These are phyloP conservation scores for Sebastes oblongus DNA, from an alignment of 2,797 vertebrate genomes.

Conservation along the genomic window DNA sequence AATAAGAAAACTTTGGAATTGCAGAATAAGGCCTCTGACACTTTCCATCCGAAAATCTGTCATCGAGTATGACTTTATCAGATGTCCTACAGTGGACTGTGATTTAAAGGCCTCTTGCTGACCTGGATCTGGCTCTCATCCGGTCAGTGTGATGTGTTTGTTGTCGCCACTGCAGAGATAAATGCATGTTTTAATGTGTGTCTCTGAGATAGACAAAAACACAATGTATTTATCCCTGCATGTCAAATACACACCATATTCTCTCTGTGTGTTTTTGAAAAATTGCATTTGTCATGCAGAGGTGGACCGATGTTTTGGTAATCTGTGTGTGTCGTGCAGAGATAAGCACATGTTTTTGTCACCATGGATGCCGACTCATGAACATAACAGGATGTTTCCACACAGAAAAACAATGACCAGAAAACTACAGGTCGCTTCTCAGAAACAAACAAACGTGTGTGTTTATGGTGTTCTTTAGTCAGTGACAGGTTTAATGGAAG, in stretches of 20 bases:
- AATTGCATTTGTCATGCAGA: conserved; percentile 11
- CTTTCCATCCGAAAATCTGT: neutral
- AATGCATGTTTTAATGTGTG: conserved; percentile 4
- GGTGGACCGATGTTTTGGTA: conserved; percentile 7
- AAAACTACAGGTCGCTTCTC: conserved; percentile 1
- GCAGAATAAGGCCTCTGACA: neutral
- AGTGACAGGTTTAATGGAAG: neutral
- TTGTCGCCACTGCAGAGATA: conserved; percentile 11
- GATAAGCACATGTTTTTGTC: conserved; percentile 14
- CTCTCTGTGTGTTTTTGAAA: neutral
- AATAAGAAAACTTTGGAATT: neutral
- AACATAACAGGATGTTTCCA: neutral
- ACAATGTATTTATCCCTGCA: neutral
- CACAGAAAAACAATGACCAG: conserved; percentile 6
- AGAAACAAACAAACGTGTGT: neutral
- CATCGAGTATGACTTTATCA: neutral
- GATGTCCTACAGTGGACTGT: neutral
- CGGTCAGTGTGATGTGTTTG: neutral
- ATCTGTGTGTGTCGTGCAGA: neutral
- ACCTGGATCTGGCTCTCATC: neutral
- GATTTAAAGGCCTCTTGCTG: neutral
- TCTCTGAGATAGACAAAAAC: neutral
- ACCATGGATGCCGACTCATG: neutral
- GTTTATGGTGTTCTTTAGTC: neutral
- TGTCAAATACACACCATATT: too few relatives aligned